Percentiles rank a stretch among this genome's conserved stretches.
These are phyloP conservation scores for Rhynchophorus ferrugineus DNA, from an alignment of 1,140 invertebrate genomes.

Conservation along the genomic window DNA sequence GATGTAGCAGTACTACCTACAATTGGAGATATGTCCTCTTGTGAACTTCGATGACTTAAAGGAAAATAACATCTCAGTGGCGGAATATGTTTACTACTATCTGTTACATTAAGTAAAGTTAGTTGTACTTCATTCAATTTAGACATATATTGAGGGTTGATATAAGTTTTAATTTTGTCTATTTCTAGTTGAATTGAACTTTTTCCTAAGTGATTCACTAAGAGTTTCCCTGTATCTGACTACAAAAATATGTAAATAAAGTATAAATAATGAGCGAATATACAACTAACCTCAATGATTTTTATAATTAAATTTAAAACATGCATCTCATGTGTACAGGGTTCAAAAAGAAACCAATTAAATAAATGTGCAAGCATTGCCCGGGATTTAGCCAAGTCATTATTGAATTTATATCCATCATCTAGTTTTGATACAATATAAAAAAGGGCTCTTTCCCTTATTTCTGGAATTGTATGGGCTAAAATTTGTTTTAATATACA, in stretches of 20 bases:
- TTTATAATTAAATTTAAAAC: slow-evolving; percentile 32
- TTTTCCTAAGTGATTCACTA: slow-evolving; percentile 30
- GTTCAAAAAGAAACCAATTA: slow-evolving; percentile 37
- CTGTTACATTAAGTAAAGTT: slow-evolving; percentile 3
- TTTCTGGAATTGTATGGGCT: slow-evolving; percentile 39
- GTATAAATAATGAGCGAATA: slow-evolving; percentile 1
- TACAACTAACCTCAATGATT: slow-evolving; percentile 28
- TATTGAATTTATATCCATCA: slow-evolving; percentile 34
- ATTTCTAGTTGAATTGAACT: slow-evolving; percentile 26
- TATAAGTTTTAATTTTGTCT: slow-evolving; percentile 25
- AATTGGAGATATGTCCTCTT: slow-evolving; percentile 2
- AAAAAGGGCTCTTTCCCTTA: slow-evolving; percentile 36
- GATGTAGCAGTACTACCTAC: slow-evolving; percentile 32
- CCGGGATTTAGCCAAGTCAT: slow-evolving; percentile 33
- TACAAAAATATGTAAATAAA: slow-evolving; percentile 18
- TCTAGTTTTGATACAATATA: slow-evolving; percentile 37
- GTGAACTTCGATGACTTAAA: slow-evolving; percentile 32
- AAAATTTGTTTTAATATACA: slow-evolving; percentile 7
- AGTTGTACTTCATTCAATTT: slow-evolving; percentile 23
- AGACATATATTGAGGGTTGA: slow-evolving; percentile 23
- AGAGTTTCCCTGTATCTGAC: slow-evolving; percentile 27
- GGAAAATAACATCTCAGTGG: slow-evolving; percentile 30
- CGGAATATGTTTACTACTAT: slow-evolving; percentile 13
- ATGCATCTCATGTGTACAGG: slow-evolving; percentile 26
- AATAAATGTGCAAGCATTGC: slow-evolving; percentile 36